Percentiles rank a stretch among this genome's conserved stretches.
Conservation (phyloP, 2,113 vertebrate genomes). For the Trinectes maculatus region DNA sequence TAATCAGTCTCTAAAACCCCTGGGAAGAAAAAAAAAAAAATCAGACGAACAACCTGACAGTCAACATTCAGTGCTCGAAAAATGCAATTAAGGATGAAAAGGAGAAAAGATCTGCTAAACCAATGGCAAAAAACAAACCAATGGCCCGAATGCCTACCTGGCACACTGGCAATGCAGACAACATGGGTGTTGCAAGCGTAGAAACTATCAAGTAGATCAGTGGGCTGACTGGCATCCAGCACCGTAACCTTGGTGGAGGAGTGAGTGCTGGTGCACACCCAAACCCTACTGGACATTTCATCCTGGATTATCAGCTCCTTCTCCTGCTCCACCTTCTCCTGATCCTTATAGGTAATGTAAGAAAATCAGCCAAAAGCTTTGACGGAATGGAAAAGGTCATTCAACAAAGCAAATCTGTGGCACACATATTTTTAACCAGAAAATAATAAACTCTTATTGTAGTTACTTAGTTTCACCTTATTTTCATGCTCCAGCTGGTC, state of each 20-base stretch:
- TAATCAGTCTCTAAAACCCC: slow-evolving; percentile 92
- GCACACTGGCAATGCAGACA: slow-evolving; percentile 95
- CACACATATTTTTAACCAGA: not conserved
- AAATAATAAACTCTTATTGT: not conserved
- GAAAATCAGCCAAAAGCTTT: not conserved
- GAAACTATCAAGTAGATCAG: slow-evolving; percentile 93
- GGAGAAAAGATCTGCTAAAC: no score
- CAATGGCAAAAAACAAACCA: not conserved
- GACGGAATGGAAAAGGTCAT: not conserved
- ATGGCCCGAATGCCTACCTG: slow-evolving; percentile 80
- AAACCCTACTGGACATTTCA: slow-evolving; percentile 89
- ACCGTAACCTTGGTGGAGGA: slow-evolving; percentile 97
- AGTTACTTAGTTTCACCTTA: slow-evolving; percentile 49
- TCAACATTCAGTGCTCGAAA: not conserved
- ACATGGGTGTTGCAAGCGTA: slow-evolving; percentile 97
- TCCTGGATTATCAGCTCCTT: slow-evolving; percentile 86
- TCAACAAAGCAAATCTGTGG: not conserved
- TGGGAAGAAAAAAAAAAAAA: slow-evolving; percentile 54
- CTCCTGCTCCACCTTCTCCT: slow-evolving; percentile 82
- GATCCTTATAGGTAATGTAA: slow-evolving; percentile 73
- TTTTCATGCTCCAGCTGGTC: slow-evolving; percentile 76
- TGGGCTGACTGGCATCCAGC: slow-evolving; percentile 93
- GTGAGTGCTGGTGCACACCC: slow-evolving; percentile 96
- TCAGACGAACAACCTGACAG: not conserved
- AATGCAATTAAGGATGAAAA: not conserved